phyloP scores from a whole-genome alignment of 2,888 invertebrate genomes.

The Ophioninae sp. region DNA sequence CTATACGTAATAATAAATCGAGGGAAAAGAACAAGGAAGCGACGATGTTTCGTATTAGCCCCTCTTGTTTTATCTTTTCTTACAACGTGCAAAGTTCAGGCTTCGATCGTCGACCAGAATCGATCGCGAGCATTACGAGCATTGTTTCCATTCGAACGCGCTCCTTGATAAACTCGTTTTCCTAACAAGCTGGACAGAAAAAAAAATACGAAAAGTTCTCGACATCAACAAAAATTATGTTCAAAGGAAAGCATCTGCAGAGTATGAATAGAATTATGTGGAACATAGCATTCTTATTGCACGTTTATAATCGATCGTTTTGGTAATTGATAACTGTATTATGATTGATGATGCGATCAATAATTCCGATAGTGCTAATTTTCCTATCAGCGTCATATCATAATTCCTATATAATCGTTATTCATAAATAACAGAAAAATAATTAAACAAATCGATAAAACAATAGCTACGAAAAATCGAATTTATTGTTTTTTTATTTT shows the following conservation, averaged over 20 bases:
- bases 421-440: no score
- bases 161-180: neutral
- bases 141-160: neutral
- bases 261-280: neutral
- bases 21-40: slow-evolving; percentile 13
- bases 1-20: slow-evolving; percentile 24
- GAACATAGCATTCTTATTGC: neutral
- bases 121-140: neutral
- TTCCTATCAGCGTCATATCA: no score
- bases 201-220: neutral
- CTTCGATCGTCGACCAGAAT: slow-evolving; percentile 5
- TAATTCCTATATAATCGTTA: no score
- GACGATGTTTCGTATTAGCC: slow-evolving; percentile 7
- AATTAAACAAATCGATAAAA: no score
- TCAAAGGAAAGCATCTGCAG: neutral
- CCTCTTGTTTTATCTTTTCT: slow-evolving; percentile 44
- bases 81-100: slow-evolving; percentile 31
- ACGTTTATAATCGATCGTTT: neutral
- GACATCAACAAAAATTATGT: neutral
- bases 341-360: no score
- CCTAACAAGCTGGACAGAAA: neutral
- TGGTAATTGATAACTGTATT: neutral
- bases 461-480: no score
- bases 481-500: no score
- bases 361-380: no score